These are phyloP conservation scores for Pantherophis alleghaniensis DNA, from an alignment of 2,797 vertebrate genomes.

Conservation along the genomic window DNA sequence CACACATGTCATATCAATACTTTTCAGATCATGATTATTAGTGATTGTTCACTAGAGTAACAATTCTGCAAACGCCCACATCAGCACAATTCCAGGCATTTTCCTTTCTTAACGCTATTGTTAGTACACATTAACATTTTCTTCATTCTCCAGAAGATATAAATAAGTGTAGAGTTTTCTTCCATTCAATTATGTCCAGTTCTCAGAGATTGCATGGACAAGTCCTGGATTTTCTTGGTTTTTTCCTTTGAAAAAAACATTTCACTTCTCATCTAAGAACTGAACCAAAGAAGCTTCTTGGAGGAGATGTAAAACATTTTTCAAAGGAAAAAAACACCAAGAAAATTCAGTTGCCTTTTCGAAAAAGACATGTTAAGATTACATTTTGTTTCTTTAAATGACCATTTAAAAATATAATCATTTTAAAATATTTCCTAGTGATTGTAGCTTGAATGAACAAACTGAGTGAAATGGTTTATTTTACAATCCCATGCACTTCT, in stretches of 20 bases:
- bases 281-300: not conserved
- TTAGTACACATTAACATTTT: not conserved
- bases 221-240: not conserved
- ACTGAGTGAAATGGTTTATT: constrained; percentile 55
- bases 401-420: constrained; percentile 27
- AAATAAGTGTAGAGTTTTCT: not conserved
- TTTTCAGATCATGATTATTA: not conserved
- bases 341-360: not conserved
- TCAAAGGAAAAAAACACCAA: not conserved
- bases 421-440: constrained; percentile 40
- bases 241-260: not conserved
- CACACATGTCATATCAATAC: not conserved
- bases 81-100: not conserved
- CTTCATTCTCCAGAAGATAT: not conserved
- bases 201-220: not conserved
- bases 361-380: not conserved
- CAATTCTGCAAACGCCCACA: not conserved
- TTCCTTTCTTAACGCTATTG: not conserved
- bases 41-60: not conserved
- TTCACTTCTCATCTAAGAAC: no score
- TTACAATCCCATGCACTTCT: constrained; percentile 44
- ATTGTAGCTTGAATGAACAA: constrained; percentile 49
- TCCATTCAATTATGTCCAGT: not conserved
- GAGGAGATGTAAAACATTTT: not conserved
- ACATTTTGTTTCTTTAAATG: constrained; percentile 35